Evolutionary conservation across 2,888 invertebrate species (phyloP), one percentile per base, ranked within the genome.

Genomic region (Thymelicus lineola): DNA sequence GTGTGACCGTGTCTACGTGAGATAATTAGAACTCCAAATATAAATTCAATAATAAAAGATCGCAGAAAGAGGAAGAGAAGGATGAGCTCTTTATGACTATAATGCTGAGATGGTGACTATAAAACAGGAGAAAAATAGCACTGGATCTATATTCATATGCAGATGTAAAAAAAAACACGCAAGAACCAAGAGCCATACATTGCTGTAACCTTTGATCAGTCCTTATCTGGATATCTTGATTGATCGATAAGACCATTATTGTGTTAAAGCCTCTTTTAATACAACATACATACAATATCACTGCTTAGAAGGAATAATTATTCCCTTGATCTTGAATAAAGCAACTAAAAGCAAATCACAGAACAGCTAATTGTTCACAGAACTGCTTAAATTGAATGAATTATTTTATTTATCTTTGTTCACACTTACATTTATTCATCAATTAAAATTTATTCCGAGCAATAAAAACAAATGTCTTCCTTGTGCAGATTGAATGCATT

Each of bases 171-270:
- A 7, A 9, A 14, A 57, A 6, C 7, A n/a, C 36, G 7, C 35
- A 2, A 20, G 36, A 57, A 7, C n/a, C 35, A 2, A 20, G 36
- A 57, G n/a, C n/a, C 36, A 12, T 59, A 59, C 17, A 17, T 61
- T 59, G 17, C 35, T 59, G 42, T 42, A 38, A 15, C n/a, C 9
- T 38, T 10, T 46, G 46, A n/a, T 15, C 6, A 45, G 45, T 28
- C 35, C 28, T 48, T 48, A 35, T 35, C 9, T n/a, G 35, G 42
- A 5, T n/a, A 62, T 9, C 9, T 46, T 61, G 61, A 61, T 46
- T 46, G 61, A 61, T 62, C 35, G 46, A 62, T 62, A 48, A 35
- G 50, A 7, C n/a, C 62, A 50, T 36, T 28, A 36, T 36, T 50
- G 15, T 17, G n/a, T n/a, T n/a, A n/a, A n/a, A n/a, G n/a, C n/a